Conservation (phyloP, 2,888 invertebrate genomes). For the Dioctria linearis region DNA sequence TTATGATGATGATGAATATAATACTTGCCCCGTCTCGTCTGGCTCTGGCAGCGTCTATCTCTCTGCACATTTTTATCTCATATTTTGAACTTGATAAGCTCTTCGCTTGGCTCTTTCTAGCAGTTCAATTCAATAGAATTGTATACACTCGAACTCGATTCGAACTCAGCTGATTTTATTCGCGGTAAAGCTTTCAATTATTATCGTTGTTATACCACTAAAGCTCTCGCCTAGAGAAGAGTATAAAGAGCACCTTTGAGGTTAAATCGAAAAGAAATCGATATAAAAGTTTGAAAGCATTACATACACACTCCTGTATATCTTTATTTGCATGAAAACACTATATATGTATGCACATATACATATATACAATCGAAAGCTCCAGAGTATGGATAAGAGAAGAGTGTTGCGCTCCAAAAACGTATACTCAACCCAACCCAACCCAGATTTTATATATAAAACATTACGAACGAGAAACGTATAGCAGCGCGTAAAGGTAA, state of each 20-base stretch:
- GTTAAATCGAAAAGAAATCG: not conserved
- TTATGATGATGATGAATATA: no score
- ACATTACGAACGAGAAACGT: no score
- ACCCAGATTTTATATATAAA: no score
- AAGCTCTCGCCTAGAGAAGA: not conserved
- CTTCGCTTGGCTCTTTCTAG: slow-evolving; percentile 10
- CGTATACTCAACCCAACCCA: no score
- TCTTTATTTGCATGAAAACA: no score
- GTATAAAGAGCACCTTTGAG: not conserved
- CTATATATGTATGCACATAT: no score
- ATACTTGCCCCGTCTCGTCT: not conserved
- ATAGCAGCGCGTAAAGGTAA: no score
- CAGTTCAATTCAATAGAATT: not conserved
- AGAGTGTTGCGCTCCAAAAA: no score
- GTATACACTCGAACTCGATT: no score
- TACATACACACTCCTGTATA: no score
- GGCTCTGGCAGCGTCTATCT: not conserved
- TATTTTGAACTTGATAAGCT: slow-evolving; percentile 7
- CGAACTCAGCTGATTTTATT: slow-evolving; percentile 30
- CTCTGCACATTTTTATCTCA: not conserved
- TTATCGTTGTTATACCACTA: not conserved
- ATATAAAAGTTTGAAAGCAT: not conserved
- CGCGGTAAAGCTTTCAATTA: slow-evolving; percentile 14
- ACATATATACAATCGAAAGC: no score
- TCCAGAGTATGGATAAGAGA: no score